Base-by-base conservation (phyloP, 92 coral and sea anemone species). In the Epizoanthus stellaris region DNA sequence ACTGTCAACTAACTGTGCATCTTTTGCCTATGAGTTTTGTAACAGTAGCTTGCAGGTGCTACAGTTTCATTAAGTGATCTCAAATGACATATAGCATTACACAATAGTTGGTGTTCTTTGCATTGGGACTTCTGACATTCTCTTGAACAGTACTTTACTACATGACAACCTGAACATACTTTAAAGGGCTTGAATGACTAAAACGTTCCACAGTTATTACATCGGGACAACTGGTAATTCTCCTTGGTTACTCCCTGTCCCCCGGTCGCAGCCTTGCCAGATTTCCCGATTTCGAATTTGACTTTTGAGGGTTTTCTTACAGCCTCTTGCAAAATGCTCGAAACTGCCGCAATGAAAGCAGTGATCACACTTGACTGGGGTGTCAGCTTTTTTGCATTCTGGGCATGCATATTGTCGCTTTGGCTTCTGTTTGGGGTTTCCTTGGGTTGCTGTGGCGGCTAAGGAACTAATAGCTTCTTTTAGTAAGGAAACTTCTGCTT, bases 21-120 rank as follows among this genome's bases (percentile, higher is more conserved):
- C 89, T 88, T 40, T 77, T 52, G 45, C 97, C 94, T 45, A 91
- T 90, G 54, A 93, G 87, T 65, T 86, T 89, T 11, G 83, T 83
- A 16, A 93, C 81, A 74, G 53, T 67, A 15, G 83, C 85, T 20
- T 90, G 82, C 85, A 74, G 80, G 80, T 9, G 42, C 65, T 23
- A 74, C 64, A 74, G 63, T 74, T 57, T 80, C 81, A 63, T 5
- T 23, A 23, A 53, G 43, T 53, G 80, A 52, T 14, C 80, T 54
- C 80, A 74, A 74, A 74, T 74, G 49, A 9, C 65, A 74, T 2
- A 74, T 74, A 5, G 65, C 80, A 21, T 54, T 74, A 54, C 89
- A 86, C 80, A 86, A 65, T 30, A 61, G 63, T 86, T 69, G 42
- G 43, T 86, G 89, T 67, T 79, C 85, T 45, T 23, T 49, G 70